These are phyloP conservation scores for Nycticryphes semicollaris DNA, from an alignment of 2,113 vertebrate species.

Conservation along the genomic window DNA sequence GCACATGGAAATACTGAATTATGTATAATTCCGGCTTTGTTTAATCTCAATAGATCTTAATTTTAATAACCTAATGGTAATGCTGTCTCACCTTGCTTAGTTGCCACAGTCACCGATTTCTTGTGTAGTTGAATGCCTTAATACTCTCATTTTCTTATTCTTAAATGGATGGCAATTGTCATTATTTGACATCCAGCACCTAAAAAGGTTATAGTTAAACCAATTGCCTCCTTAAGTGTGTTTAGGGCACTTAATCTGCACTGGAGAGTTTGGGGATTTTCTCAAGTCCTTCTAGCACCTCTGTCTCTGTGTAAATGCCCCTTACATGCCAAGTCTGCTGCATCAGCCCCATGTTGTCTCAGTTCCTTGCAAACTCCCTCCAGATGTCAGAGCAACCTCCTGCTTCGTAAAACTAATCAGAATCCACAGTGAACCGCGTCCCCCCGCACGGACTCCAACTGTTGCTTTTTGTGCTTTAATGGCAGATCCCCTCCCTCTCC, in stretches of 20 bases:
- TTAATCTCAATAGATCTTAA: neutral
- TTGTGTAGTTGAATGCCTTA: neutral
- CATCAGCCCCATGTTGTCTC: neutral
- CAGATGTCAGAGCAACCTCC: conserved; percentile 31
- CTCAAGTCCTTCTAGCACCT: conserved; percentile 14
- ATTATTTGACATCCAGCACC: neutral
- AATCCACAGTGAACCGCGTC: neutral
- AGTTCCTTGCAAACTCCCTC: neutral
- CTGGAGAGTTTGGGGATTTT: neutral
- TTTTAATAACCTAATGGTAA: neutral
- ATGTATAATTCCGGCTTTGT: neutral
- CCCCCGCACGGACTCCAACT: neutral
- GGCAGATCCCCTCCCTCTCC: neutral
- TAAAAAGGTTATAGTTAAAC: neutral
- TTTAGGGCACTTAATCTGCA: conserved; percentile 11
- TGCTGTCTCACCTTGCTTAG: neutral
- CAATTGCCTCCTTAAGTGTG: neutral
- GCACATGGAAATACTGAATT: neutral
- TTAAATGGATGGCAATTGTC: neutral
- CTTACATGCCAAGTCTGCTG: neutral
- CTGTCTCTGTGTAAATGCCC: neutral
- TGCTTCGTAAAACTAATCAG: conserved; percentile 38
- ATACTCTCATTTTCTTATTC: neutral
- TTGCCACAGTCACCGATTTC: neutral
- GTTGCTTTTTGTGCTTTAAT: conserved; percentile 20